These are phyloP conservation scores for Rhinoraja longicauda DNA, from an alignment of 2,797 vertebrate genomes.

Conservation along the genomic window DNA sequence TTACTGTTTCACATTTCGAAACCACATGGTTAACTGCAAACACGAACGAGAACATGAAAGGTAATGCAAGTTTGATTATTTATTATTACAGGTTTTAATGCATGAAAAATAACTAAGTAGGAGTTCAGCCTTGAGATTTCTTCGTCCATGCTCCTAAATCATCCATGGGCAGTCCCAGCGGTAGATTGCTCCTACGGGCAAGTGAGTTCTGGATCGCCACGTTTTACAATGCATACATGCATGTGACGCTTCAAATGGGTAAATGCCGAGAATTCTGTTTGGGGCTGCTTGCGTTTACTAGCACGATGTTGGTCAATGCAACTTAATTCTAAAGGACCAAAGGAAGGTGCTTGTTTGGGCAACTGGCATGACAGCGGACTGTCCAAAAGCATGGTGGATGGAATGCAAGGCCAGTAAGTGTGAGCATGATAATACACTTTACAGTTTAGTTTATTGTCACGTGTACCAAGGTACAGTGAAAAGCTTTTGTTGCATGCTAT, in stretches of 20 bases:
- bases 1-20: not conserved
- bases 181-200: too few relatives aligned
- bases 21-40: not conserved
- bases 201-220: too few relatives aligned
- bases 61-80: not conserved
- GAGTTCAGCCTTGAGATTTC: not conserved
- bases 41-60: not conserved
- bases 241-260: too few relatives aligned
- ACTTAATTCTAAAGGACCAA: not conserved
- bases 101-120: not conserved
- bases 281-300: too few relatives aligned
- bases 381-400: not conserved
- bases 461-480: too few relatives aligned
- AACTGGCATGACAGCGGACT: not conserved
- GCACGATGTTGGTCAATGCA: not conserved
- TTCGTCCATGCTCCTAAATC: not conserved
- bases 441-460: too few relatives aligned
- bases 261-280: too few relatives aligned
- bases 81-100: not conserved
- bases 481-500: too few relatives aligned
- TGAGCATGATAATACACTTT: not conserved
- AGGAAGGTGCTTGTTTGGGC: not conserved
- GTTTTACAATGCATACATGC: too few relatives aligned
- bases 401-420: not conserved
- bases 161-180: not conserved